Base-by-base conservation (phyloP, 2,888 invertebrate genomes). In the Myopa testacea region DNA sequence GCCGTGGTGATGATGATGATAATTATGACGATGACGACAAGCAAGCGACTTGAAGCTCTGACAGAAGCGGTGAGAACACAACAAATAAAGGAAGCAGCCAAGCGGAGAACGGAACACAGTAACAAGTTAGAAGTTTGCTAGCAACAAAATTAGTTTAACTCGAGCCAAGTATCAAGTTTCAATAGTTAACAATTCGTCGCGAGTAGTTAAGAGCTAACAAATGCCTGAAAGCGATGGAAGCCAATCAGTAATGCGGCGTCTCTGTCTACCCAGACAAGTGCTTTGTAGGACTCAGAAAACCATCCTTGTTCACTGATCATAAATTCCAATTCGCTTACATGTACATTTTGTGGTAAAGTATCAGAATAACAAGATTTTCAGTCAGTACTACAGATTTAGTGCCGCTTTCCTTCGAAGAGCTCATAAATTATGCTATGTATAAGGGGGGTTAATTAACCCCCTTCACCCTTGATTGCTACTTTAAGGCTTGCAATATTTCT, bases 201-300 rank as follows among this genome's bases (percentile, higher is more conserved):
- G 37, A 37, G 63, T 37, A 16, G 26, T 65, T 37, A 3, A 37
- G 63, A 65, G 69, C 19, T 19, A 69, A 50, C 69, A 69, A 69
- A 69, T 69, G 50, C 50, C 40, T 50, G 12, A 69, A 74, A 75
- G 75, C 77, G 78, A 78, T 81, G 40, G 50, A 82, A 83, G 81
- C 84, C 86, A 86, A 86, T 86, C 86, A 83, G 83, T 86, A 86
- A 86, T 86, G 86, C 76, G 76, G 63, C 5, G 34, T 26, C 63
- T 26, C 63, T 6, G 12, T 63, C 63, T 63, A 4, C 19, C 26
- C n/a, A 60, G 60, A 50, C 50, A 26, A 26, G 26, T 26, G 26
- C 26, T 8, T 50, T 26, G 26, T 26, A 26, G 26, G 26, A 26
- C 2, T 2, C 26, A 1, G 26, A 26, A 26, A 26, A 26, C 1